phyloP scores from a whole-genome alignment of 2,888 invertebrate genomes.

The Zygaena filipendulae region DNA sequence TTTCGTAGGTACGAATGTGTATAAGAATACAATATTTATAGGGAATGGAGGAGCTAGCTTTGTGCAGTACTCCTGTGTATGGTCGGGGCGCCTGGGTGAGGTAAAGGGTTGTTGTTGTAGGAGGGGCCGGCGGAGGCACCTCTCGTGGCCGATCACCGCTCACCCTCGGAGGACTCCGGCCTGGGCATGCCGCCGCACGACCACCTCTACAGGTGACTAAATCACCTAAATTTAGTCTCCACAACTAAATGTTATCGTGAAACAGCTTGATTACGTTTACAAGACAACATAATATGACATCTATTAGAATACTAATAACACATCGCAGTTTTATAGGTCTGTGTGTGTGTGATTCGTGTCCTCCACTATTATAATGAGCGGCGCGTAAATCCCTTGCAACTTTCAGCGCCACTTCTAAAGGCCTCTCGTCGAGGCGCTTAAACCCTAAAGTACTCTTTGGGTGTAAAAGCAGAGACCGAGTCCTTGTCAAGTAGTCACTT shows the following conservation, averaged over 20 bases:
- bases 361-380: constrained; percentile 30
- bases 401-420: constrained; percentile 29
- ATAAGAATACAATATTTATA: too few relatives aligned
- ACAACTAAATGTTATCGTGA: too few relatives aligned
- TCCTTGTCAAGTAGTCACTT: constrained; percentile 45
- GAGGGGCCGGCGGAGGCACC: constrained; percentile 65
- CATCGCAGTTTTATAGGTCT: too few relatives aligned
- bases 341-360: constrained; percentile 1
- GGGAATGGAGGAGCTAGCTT: too few relatives aligned
- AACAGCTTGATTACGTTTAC: too few relatives aligned
- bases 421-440: too few relatives aligned
- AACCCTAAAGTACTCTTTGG: constrained; percentile 42
- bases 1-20: too few relatives aligned
- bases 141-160: constrained; percentile 78
- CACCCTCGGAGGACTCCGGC: constrained; percentile 95
- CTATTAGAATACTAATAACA: too few relatives aligned
- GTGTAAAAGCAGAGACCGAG: constrained; percentile 44
- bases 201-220: constrained; percentile 76
- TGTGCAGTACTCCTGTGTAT: too few relatives aligned
- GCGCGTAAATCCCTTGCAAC: constrained; percentile 28
- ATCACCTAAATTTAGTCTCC: too few relatives aligned
- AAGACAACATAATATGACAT: too few relatives aligned
- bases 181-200: constrained; percentile 87
- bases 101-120: constrained; percentile 68
- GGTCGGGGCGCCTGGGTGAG: constrained; percentile 49